These are phyloP conservation scores for Neoitamus cyanurus DNA, from an alignment of 2,888 invertebrate species.

Conservation along the genomic window DNA sequence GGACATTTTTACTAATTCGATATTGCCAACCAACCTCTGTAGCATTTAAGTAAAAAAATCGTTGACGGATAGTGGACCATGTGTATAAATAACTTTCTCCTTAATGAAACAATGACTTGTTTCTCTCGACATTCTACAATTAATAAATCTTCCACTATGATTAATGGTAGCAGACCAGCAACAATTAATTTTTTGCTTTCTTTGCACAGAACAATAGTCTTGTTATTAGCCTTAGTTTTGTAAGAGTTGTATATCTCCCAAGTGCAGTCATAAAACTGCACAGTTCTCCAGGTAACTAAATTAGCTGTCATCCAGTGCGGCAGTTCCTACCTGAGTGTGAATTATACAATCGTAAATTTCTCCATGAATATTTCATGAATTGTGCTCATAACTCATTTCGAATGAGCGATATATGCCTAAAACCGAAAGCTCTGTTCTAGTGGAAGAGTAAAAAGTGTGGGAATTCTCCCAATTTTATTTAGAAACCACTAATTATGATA, in stretches of 20 bases:
- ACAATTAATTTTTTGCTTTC: neutral
- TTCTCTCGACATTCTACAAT: neutral
- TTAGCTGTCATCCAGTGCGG: neutral
- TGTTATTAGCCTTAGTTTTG: neutral
- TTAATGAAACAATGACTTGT: neutral
- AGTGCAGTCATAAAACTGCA: neutral
- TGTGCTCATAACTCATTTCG: neutral
- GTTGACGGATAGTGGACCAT: too few relatives aligned
- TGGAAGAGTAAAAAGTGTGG: neutral
- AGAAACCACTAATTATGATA: neutral
- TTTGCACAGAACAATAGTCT: neutral
- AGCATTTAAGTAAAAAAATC: too few relatives aligned
- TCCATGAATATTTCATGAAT: neutral
- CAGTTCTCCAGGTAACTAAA: neutral
- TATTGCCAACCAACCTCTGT: too few relatives aligned
- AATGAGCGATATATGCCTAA: neutral
- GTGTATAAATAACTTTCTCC: neutral
- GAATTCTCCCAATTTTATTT: neutral
- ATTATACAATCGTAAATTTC: neutral
- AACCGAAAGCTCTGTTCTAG: neutral
- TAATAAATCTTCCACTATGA: neutral
- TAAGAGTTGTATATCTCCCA: neutral
- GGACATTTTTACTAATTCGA: too few relatives aligned
- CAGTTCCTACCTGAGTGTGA: neutral
- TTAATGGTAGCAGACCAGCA: neutral